These are phyloP conservation scores for Sialis lutaria DNA, from an alignment of 2,888 invertebrate genomes.

Conservation along the genomic window DNA sequence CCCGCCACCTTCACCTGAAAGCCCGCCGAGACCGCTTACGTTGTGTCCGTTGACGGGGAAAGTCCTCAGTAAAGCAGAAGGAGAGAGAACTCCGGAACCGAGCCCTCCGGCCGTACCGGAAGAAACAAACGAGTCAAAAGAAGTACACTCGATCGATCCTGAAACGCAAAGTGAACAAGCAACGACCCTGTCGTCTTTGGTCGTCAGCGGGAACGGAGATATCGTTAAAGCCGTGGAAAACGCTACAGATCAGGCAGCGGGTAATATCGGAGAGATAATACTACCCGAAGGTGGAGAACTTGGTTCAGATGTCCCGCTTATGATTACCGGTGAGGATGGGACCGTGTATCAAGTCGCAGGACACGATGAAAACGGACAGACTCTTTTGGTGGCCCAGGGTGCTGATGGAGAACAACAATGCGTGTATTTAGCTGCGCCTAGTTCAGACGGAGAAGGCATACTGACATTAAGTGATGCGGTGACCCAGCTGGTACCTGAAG, in stretches of 20 bases:
- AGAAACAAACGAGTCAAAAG: slow-evolving; percentile 1
- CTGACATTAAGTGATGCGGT: slow-evolving; percentile 21
- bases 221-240: not conserved
- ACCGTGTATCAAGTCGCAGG: slow-evolving; percentile 60
- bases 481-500: slow-evolving; percentile 15
- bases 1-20: slow-evolving; percentile 36
- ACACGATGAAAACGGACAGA: slow-evolving; percentile 65
- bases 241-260: slow-evolving; percentile 24
- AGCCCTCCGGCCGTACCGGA: slow-evolving; percentile 19
- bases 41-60: slow-evolving; percentile 51
- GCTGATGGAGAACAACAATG: slow-evolving; percentile 61
- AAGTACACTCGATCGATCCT: slow-evolving; percentile 6
- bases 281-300: slow-evolving; percentile 22
- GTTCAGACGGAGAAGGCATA: slow-evolving; percentile 10
- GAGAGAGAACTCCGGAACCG: slow-evolving; percentile 39
- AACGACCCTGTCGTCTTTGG: slow-evolving; percentile 11
- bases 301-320: slow-evolving; percentile 40
- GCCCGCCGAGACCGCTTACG: slow-evolving; percentile 49
- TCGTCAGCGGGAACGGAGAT: slow-evolving; percentile 6
- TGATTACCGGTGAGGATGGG: slow-evolving; percentile 74
- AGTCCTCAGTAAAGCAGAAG: slow-evolving; percentile 38
- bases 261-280: slow-evolving; percentile 40
- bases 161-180: slow-evolving; percentile 19
- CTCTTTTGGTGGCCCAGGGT: slow-evolving; percentile 52
- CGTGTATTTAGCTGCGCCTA: slow-evolving; percentile 35